These are phyloP conservation scores for Coenobita brevimanus DNA, from an alignment of 1,140 invertebrate species.

Conservation along the genomic window DNA sequence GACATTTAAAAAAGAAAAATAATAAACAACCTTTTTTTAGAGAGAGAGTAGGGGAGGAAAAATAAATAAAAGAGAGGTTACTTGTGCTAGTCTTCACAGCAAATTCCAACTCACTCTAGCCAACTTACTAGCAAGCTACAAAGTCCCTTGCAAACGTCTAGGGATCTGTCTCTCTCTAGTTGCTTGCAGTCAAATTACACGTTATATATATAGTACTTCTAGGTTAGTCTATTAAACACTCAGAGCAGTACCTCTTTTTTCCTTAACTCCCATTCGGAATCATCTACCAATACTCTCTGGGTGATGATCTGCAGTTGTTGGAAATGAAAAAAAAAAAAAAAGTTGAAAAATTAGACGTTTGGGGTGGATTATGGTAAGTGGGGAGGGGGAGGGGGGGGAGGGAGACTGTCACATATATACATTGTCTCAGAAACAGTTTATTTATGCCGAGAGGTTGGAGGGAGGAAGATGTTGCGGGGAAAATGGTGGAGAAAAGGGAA, in stretches of 20 bases:
- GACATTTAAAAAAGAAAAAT: too few relatives aligned
- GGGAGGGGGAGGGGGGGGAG: slow-evolving; percentile 12
- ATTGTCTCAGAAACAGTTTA: too few relatives aligned
- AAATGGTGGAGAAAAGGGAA: too few relatives aligned
- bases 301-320: slow-evolving; percentile 79
- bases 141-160: slow-evolving; percentile 50
- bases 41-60: too few relatives aligned
- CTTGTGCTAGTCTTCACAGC: slow-evolving; percentile 31
- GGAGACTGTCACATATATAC: slow-evolving; percentile 1
- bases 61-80: slow-evolving; percentile 4
- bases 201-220: slow-evolving; percentile 48
- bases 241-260: slow-evolving; percentile 85
- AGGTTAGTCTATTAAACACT: slow-evolving; percentile 44
- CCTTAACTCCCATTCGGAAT: slow-evolving; percentile 91
- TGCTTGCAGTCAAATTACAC: slow-evolving; percentile 29
- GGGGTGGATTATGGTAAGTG: slow-evolving; percentile 32
- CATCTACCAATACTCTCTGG: slow-evolving; percentile 93
- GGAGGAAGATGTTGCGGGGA: too few relatives aligned
- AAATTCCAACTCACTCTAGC: slow-evolving; percentile 38
- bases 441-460: too few relatives aligned
- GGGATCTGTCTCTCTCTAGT: slow-evolving; percentile 40
- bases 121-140: slow-evolving; percentile 47
- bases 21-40: too few relatives aligned
- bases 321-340: slow-evolving; percentile 61
- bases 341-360: slow-evolving; percentile 55